Conservation (phyloP, 2,797 vertebrate genomes). For the Nasua narica region DNA sequence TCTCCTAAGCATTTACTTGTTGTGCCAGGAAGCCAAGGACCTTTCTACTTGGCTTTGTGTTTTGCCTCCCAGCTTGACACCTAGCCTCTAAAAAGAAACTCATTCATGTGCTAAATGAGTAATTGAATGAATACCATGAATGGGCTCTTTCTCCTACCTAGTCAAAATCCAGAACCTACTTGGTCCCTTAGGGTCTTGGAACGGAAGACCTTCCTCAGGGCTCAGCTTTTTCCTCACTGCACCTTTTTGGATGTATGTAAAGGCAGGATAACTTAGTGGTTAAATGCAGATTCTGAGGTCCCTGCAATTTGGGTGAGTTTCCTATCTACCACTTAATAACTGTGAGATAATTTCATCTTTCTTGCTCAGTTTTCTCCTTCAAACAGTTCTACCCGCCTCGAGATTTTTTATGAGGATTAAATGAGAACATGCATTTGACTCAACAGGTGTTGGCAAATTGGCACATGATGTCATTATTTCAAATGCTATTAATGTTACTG, state of each 20-base stretch:
- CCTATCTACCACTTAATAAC: neutral
- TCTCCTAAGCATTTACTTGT: neutral
- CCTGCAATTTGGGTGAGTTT: neutral
- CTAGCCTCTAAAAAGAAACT: neutral
- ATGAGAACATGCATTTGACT: neutral
- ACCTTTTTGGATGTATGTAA: neutral
- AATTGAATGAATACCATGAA: neutral
- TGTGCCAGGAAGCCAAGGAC: neutral
- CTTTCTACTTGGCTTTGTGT: neutral
- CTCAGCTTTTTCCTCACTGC: neutral
- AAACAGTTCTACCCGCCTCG: neutral
- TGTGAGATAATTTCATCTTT: neutral
- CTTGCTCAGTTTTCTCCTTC: neutral
- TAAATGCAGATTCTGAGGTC: neutral
- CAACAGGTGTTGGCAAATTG: neutral
- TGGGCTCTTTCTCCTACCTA: neutral
- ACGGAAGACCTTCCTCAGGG: neutral
- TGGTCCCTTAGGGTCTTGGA: neutral
- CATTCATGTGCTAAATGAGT: neutral
- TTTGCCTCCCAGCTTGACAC: neutral
- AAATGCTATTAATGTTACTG: neutral
- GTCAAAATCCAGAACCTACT: neutral
- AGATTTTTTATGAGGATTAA: neutral
- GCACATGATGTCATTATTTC: neutral
- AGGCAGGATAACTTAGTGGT: neutral